Base-by-base conservation (phyloP, 2,888 invertebrate genomes). In the Cecidostiba fungosa region DNA sequence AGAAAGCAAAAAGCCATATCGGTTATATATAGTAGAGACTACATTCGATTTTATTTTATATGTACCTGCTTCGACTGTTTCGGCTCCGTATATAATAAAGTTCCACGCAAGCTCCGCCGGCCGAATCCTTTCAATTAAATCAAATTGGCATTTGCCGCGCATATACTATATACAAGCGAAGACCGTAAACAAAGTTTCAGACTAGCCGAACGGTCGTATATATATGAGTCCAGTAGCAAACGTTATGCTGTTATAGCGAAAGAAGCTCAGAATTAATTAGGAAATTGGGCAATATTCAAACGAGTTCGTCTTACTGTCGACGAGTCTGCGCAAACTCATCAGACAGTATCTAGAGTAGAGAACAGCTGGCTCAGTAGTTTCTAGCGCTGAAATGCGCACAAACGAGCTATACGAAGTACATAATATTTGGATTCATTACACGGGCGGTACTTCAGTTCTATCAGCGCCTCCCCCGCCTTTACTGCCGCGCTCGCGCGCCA, bases 401-500 rank as follows among this genome's bases (percentile, higher is more conserved):
- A 66, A 66, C 26, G 14, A 66, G 66, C 66, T 66, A 26, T 66
- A 29, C 39, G 36, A 77, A 23, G 32, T 54, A 39, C 62, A 36
- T 54, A 62, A 62, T 77, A 77, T 77, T 77, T 77, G 77, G 77
- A 32, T 62, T 54, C 62, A 77, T 77, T 77, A 77, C 62, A 36
- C 36, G 54, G 26, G 23, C n/a, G 36, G 39, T 54, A 29, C 39
- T 77, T 29, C 77, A 54, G 32, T 62, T 54, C 77, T 59, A 36
- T 62, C n/a, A 29, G 50, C 32, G 54, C 77, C 6, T 39, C 23
- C 14, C 26, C 6, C 59, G 36, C 36, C 32, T n/a, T 62, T 19
- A 12, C 50, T 77, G 14, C 47, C 73, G 73, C 23, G 36, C 70
- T 26, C 73, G 73, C 23, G 36, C 70, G 32, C 14, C n/a, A n/a